phyloP scores from a whole-genome alignment of 2,113 vertebrate species.

The Lota lota region DNA sequence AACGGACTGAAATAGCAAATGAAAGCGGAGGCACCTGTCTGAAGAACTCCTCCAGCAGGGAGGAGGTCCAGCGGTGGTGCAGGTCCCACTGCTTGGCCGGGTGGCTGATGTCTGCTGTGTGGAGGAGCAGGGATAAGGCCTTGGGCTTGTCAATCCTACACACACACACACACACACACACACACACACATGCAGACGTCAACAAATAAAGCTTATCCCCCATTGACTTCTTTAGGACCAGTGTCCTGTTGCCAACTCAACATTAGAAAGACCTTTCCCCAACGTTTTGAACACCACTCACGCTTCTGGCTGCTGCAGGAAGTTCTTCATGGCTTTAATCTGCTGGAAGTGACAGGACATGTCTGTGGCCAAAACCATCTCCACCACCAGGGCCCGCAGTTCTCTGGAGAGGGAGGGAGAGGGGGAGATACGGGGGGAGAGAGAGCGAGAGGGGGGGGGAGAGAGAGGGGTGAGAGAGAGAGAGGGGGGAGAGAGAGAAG shows the following conservation, averaged over 20 bases:
- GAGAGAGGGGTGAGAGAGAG: too few relatives aligned
- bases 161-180: too few relatives aligned
- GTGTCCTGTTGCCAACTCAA: too few relatives aligned
- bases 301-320: constrained; percentile 88
- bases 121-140: constrained; percentile 92
- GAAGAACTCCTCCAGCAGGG: constrained; percentile 95
- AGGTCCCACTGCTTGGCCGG: constrained; percentile 91
- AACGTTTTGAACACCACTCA: constrained; percentile 76
- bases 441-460: not conserved
- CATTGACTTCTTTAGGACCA: too few relatives aligned
- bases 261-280: not conserved
- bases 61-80: constrained; percentile 89
- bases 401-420: constrained; percentile 74
- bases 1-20: too few relatives aligned
- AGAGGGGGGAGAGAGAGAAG: too few relatives aligned
- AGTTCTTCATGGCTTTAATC: constrained; percentile 89
- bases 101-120: constrained; percentile 95
- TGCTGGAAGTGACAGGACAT: constrained; percentile 98
- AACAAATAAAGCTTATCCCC: too few relatives aligned
- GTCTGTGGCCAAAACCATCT: constrained; percentile 96
- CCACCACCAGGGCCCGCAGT: constrained; percentile 86
- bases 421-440: not conserved
- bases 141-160: constrained; percentile 91
- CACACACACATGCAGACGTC: too few relatives aligned
- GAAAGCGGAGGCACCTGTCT: constrained; percentile 77